phyloP scores from a whole-genome alignment of 2,888 invertebrate genomes.

The Mesorhabditis belari region DNA sequence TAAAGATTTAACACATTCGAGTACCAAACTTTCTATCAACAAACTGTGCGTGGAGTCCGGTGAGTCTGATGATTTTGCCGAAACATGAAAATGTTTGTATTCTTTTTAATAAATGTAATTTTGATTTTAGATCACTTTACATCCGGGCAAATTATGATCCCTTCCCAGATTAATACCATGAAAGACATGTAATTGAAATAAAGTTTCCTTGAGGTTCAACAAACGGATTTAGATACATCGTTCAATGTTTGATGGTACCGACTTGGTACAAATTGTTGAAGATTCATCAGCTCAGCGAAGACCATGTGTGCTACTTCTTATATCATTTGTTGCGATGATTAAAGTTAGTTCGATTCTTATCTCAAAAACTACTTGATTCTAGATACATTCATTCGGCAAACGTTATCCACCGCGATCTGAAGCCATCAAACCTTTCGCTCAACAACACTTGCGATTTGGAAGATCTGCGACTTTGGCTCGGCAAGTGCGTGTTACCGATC shows the following conservation, averaged over 20 bases:
- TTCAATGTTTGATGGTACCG: slow-evolving; percentile 99
- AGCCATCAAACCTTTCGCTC: slow-evolving; percentile 92
- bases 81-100: slow-evolving; percentile 99
- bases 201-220: no score
- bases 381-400: slow-evolving; percentile 99
- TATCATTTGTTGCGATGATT: slow-evolving; percentile 63
- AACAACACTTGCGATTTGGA: slow-evolving; percentile 99
- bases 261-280: slow-evolving; percentile 98
- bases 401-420: slow-evolving; percentile 93
- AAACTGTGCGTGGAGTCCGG: slow-evolving; percentile 96
- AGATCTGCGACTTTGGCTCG: slow-evolving; percentile 99
- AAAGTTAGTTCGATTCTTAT: not conserved
- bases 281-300: slow-evolving; percentile 98
- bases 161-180: slow-evolving; percentile 91
- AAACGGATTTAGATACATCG: slow-evolving; percentile 82
- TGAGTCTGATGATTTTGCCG: slow-evolving; percentile 96
- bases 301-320: slow-evolving; percentile 99
- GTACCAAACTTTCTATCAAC: slow-evolving; percentile 98
- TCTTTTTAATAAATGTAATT: no score
- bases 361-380: slow-evolving; percentile 60
- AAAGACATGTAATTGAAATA: slow-evolving; percentile 72
- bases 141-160: slow-evolving; percentile 92
- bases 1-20: slow-evolving; percentile 99
- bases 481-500: no score
- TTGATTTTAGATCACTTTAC: slow-evolving; percentile 22